Conservation (phyloP, 2,797 vertebrate genomes). For the Lacerta viridis region DNA sequence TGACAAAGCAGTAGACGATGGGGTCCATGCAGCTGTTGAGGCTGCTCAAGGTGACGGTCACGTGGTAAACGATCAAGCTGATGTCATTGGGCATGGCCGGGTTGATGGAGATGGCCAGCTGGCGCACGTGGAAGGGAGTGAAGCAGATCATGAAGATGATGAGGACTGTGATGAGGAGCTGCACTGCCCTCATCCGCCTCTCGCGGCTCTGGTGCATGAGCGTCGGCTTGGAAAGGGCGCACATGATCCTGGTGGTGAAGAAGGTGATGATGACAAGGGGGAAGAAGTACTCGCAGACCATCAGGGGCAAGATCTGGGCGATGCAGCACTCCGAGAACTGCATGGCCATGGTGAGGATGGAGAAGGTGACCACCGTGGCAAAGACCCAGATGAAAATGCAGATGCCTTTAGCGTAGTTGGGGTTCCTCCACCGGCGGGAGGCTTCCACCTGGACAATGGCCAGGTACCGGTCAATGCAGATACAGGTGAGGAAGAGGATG, state of each 20-base stretch:
- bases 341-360: constrained; percentile 89
- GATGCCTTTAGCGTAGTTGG: constrained; percentile 87
- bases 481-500: constrained; percentile 96
- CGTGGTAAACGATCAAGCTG: constrained; percentile 88
- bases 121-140: constrained; percentile 93
- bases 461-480: constrained; percentile 96
- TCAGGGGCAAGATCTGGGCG: constrained; percentile 89
- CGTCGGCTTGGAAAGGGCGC: constrained; percentile 88
- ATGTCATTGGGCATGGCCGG: constrained; percentile 83
- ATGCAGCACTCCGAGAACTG: constrained; percentile 87
- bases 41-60: constrained; percentile 96
- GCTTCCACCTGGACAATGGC: constrained; percentile 94
- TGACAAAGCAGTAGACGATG: constrained; percentile 97
- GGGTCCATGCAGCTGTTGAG: constrained; percentile 99
- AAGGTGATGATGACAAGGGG: constrained; percentile 91
- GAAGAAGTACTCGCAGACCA: constrained; percentile 93
- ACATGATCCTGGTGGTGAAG: constrained; percentile 93
- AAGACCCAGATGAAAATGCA: constrained; percentile 93
- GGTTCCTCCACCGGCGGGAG: constrained; percentile 91
- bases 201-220: constrained; percentile 94
- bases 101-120: constrained; percentile 90
- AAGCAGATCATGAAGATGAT: constrained; percentile 98
- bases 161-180: constrained; percentile 92
- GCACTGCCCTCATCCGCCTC: constrained; percentile 90
- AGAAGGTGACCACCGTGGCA: constrained; percentile 92